A percentile compares a stretch with the other conserved stretches of the same genome.
Evolutionary conservation across 2,888 invertebrate genomes (phyloP).

Genomic region (Odontomyia ornata): DNA sequence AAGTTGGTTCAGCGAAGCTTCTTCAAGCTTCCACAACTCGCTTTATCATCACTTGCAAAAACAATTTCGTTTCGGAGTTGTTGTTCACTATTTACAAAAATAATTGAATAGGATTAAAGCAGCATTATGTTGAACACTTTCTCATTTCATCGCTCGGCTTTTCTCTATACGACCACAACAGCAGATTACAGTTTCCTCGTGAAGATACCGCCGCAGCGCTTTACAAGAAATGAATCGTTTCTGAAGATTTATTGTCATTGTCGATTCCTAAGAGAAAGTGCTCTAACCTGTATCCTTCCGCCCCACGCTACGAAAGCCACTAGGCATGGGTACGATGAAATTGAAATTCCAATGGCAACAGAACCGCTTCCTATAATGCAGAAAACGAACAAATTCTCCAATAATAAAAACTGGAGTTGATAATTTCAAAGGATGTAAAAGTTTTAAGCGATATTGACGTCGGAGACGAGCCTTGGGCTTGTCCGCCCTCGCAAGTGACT

Average conservation of each 20-base stretch:
- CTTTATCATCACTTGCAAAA: no score
- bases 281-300: background rate
- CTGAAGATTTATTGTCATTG: slow-evolving; percentile 41
- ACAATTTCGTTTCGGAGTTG: no score
- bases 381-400: slow-evolving; percentile 33
- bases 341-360: slow-evolving; percentile 34
- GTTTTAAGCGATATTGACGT: slow-evolving; percentile 40
- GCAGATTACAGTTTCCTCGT: background rate
- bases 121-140: background rate
- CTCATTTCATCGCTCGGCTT: background rate
- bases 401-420: slow-evolving; percentile 43
- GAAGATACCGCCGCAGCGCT: background rate
- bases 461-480: background rate
- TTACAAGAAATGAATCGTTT: slow-evolving; percentile 17
- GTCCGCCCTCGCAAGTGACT: background rate
- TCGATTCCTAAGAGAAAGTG: background rate
- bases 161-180: background rate
- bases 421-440: slow-evolving; percentile 43
- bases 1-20: background rate
- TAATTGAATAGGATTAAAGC: background rate
- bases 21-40: no score
- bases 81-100: no score
- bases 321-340: slow-evolving; percentile 15
- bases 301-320: background rate
- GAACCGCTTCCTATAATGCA: background rate